Evolutionary conservation across 2,888 invertebrate species (phyloP).

Genomic region (Hybos culiciformis): DNA sequence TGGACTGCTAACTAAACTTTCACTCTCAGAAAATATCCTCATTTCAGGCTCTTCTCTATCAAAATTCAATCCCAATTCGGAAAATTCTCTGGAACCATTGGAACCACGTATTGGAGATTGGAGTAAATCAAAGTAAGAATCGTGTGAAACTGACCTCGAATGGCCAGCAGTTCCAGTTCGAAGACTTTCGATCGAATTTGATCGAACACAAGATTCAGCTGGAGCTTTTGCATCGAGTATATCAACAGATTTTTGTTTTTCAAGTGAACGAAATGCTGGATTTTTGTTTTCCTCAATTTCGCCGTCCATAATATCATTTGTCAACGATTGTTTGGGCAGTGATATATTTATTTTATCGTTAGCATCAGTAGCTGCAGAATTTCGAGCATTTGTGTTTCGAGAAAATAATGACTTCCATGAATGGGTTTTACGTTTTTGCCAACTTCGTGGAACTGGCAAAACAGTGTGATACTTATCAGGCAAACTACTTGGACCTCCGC

Average conservation of each 20-base stretch:
- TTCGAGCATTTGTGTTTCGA: slow-evolving; percentile 32
- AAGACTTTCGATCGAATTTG: slow-evolving; percentile 35
- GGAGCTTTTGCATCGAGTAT: slow-evolving; percentile 31
- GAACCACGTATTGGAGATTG: slow-evolving; percentile 34
- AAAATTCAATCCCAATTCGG: slow-evolving; percentile 71
- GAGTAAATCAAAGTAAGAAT: slow-evolving; percentile 72
- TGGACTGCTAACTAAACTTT: slow-evolving; percentile 48
- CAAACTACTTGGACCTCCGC: slow-evolving; percentile 64
- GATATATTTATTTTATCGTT: slow-evolving; percentile 18
- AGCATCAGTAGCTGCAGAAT: slow-evolving; percentile 25
- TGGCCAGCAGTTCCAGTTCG: slow-evolving; percentile 34
- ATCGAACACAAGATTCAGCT: slow-evolving; percentile 34
- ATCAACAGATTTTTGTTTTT: slow-evolving; percentile 29
- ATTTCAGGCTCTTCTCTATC: slow-evolving; percentile 75
- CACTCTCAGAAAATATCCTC: slow-evolving; percentile 81
- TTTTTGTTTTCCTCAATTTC: background rate
- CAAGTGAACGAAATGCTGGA: background rate
- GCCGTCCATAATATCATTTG: slow-evolving; percentile 20
- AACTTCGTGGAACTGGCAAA: slow-evolving; percentile 61
- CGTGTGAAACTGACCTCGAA: slow-evolving; percentile 72
- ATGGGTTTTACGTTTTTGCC: slow-evolving; percentile 36
- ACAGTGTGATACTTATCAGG: slow-evolving; percentile 79
- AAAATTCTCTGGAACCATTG: slow-evolving; percentile 48
- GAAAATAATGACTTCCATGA: slow-evolving; percentile 37
- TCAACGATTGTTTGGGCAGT: slow-evolving; percentile 16